These are phyloP conservation scores for Epinephelus moara DNA, from an alignment of 2,113 vertebrate genomes.

Conservation along the genomic window DNA sequence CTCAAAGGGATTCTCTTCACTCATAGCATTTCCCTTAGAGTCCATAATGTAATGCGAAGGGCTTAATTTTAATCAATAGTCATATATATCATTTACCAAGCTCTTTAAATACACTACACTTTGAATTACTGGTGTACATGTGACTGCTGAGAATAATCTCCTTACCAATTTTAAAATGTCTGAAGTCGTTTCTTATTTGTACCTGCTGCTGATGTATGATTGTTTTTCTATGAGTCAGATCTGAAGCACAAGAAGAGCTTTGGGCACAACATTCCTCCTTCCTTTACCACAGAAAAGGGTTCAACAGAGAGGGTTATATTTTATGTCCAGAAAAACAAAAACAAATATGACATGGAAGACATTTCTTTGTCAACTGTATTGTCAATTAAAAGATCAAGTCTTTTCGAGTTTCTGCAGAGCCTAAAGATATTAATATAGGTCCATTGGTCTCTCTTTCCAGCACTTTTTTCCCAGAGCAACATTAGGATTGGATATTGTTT, in stretches of 20 bases:
- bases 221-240: conserved; percentile 21
- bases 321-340: background rate
- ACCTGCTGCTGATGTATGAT: conserved; percentile 8
- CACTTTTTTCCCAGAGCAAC: background rate
- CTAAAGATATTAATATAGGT: background rate
- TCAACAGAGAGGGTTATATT: background rate
- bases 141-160: background rate
- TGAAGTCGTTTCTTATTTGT: background rate
- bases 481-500: no score
- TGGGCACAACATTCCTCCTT: background rate
- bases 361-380: background rate
- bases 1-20: conserved; percentile 50
- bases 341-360: background rate
- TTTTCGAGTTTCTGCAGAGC: background rate
- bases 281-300: background rate
- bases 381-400: background rate
- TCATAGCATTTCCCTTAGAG: conserved; percentile 25
- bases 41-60: conserved; percentile 58
- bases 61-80: conserved; percentile 54
- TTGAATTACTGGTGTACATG: background rate
- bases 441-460: background rate
- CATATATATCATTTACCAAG: conserved; percentile 27
- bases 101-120: conserved; percentile 23
- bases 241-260: background rate
- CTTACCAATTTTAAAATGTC: background rate